A percentile compares a stretch with the other conserved stretches of the same genome.
Conservation (phyloP, 1,140 invertebrate species). For the Chymomyza costata region DNA sequence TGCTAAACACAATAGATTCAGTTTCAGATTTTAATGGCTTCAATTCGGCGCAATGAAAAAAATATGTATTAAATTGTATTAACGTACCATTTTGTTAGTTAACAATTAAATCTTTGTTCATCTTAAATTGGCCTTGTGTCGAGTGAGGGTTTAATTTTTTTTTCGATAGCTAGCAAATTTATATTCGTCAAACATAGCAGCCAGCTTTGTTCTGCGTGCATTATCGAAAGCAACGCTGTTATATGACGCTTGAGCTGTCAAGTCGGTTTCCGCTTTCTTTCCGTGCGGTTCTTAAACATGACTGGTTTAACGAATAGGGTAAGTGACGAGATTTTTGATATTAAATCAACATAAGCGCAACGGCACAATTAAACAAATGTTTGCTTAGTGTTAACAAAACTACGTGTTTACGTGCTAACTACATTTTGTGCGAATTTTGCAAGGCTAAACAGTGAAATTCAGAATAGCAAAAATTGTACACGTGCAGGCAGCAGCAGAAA, state of each 20-base stretch:
- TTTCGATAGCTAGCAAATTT: too few relatives aligned
- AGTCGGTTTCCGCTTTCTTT: conserved; percentile 76
- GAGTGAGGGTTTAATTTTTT: too few relatives aligned
- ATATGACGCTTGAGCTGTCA: conserved; percentile 48
- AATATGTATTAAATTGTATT: too few relatives aligned
- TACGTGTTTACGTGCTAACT: background rate
- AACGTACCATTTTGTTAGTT: too few relatives aligned
- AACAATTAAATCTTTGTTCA: too few relatives aligned
- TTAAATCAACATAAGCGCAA: conserved; percentile 21
- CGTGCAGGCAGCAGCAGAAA: conserved; percentile 43
- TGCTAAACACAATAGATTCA: too few relatives aligned
- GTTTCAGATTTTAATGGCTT: too few relatives aligned
- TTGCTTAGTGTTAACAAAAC: conserved; percentile 14
- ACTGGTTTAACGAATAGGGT: conserved; percentile 82
- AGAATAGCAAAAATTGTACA: conserved; percentile 43
- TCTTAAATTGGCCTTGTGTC: too few relatives aligned
- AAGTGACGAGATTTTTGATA: conserved; percentile 51
- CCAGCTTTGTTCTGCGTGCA: background rate
- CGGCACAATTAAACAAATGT: conserved; percentile 27
- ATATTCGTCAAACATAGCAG: background rate
- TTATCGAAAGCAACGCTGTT: conserved; percentile 43
- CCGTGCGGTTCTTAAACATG: conserved; percentile 81
- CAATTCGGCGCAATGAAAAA: too few relatives aligned
- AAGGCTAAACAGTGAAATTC: conserved; percentile 8
- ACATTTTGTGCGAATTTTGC: background rate